Percentiles rank a stretch among this genome's conserved stretches.
Conservation (phyloP, 2,888 invertebrate species). For the Eremobia ochroleuca region DNA sequence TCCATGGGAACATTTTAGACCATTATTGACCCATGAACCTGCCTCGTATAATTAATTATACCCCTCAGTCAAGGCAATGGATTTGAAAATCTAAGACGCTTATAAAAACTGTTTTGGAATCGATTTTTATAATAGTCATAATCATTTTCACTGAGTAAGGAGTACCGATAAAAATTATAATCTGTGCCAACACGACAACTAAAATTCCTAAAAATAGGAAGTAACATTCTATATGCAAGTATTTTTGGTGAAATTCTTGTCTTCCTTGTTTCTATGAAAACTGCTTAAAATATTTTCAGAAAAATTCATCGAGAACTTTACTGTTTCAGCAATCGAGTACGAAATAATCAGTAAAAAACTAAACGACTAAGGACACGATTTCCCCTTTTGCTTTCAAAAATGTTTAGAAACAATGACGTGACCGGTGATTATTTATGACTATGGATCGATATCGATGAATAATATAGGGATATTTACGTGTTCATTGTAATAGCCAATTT, state of each 20-base stretch:
- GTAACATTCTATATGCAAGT: background rate
- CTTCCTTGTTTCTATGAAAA: background rate
- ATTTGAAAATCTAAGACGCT: background rate
- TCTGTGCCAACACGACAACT: background rate
- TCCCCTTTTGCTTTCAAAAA: background rate
- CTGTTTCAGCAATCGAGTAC: background rate
- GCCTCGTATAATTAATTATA: background rate
- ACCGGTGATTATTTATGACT: background rate
- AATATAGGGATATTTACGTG: background rate
- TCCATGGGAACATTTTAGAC: background rate
- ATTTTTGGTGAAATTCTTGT: background rate
- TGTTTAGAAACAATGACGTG: background rate
- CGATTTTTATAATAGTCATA: background rate
- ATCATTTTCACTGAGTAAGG: background rate
- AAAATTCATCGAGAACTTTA: background rate
- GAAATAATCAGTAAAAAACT: background rate
- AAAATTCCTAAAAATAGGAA: background rate
- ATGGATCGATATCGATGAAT: background rate
- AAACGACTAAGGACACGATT: background rate
- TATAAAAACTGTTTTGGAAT: background rate
- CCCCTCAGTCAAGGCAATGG: too few species aligned
- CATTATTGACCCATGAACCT: background rate
- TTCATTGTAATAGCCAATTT: background rate
- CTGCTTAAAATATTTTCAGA: background rate
- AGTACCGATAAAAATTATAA: background rate